phyloP scores from a whole-genome alignment of 2,888 invertebrate species.

The Helleia helle region DNA sequence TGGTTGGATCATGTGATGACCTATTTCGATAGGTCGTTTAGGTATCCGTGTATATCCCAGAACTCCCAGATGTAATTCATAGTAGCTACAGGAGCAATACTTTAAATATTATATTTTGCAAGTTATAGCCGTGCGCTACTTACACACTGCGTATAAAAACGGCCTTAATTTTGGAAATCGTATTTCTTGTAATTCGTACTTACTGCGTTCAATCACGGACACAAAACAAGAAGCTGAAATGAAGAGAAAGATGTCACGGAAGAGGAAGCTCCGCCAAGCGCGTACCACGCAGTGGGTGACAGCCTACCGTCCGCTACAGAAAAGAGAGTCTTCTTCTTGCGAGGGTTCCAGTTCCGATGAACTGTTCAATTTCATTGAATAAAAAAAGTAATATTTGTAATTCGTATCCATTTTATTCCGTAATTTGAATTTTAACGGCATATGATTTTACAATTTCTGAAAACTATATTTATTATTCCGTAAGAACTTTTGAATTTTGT shows the following conservation, averaged over 20 bases:
- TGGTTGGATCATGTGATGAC: no score
- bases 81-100: no score
- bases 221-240: conserved; percentile 17
- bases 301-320: conserved; percentile 30
- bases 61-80: no score
- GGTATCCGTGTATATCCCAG: no score
- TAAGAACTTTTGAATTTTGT: conserved; percentile 76
- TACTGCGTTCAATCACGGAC: conserved; percentile 47
- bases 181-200: conserved; percentile 47
- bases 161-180: conserved; percentile 57
- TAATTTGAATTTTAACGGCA: no score
- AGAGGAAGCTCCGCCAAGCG: conserved; percentile 32
- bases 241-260: conserved; percentile 28
- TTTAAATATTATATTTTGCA: conserved; percentile 61
- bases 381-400: conserved; percentile 15
- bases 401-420: no score
- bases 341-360: conserved; percentile 55
- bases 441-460: no score
- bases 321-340: conserved; percentile 34
- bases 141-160: conserved; percentile 59
- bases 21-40: no score
- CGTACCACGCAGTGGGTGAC: conserved; percentile 56
- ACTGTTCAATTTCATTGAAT: conserved; percentile 56
- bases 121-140: conserved; percentile 52
- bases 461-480: conserved; percentile 44